These are phyloP conservation scores for Dunckerocampus dactyliophorus DNA, from an alignment of 2,113 vertebrate genomes.

Conservation along the genomic window DNA sequence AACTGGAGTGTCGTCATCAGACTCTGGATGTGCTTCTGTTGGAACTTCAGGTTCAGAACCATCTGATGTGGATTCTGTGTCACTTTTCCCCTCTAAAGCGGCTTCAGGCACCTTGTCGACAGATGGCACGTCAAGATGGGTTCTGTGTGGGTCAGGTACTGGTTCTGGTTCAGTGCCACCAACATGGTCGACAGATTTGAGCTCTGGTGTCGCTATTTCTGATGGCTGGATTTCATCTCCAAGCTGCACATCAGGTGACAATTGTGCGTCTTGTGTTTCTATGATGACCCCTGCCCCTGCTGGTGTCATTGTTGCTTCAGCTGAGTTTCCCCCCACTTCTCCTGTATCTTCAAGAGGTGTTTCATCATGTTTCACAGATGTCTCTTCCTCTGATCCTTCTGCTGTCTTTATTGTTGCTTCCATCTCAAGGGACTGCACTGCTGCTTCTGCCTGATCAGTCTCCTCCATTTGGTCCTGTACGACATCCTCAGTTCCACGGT, in stretches of 20 bases:
- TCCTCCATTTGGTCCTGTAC: background rate
- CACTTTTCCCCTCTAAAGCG: background rate
- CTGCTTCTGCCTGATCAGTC: slow-evolving; percentile 2
- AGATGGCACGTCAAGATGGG: background rate
- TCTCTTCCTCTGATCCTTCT: background rate
- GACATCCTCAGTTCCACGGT: slow-evolving; percentile 1
- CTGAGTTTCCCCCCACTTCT: background rate
- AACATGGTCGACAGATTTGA: background rate
- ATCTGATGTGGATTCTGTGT: slow-evolving; percentile 6
- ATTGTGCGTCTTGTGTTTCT: background rate
- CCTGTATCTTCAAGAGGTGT: background rate
- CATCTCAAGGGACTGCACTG: background rate
- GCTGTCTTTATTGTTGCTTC: background rate
- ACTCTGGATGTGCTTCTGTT: background rate
- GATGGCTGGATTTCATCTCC: background rate
- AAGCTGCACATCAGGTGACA: background rate
- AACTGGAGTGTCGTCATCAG: slow-evolving; percentile 20
- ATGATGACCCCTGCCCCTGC: background rate
- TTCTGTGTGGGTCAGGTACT: background rate
- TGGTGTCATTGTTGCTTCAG: background rate
- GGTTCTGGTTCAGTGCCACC: background rate
- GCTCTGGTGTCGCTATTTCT: background rate
- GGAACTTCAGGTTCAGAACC: slow-evolving; percentile 1
- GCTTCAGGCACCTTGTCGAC: slow-evolving; percentile 8
- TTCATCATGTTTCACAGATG: background rate